Evolutionary conservation across 2,797 vertebrate genomes (phyloP).

Genomic region (Lepus oiostolus): DNA sequence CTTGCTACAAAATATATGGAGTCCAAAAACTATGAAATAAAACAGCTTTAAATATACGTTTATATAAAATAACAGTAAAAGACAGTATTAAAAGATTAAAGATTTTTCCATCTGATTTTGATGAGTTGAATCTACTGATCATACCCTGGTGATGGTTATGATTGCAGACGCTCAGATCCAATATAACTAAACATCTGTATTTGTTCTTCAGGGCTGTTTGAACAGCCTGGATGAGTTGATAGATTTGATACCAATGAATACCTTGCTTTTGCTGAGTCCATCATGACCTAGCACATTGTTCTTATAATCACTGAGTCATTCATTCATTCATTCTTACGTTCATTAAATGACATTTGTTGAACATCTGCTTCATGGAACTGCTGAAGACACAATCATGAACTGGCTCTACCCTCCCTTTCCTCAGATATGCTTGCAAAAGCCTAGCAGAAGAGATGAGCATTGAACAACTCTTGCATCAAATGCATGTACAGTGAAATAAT

Average conservation of each 20-base stretch:
- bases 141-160: not conserved
- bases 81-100: not conserved
- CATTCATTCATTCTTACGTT: not conserved
- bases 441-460: not conserved
- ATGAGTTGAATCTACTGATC: not conserved
- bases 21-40: conserved; percentile 78
- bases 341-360: not conserved
- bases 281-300: not conserved
- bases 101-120: not conserved
- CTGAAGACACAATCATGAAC: not conserved
- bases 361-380: not conserved
- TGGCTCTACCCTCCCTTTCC: not conserved
- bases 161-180: conserved; percentile 3
- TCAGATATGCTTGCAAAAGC: not conserved
- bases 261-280: not conserved
- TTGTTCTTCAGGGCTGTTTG: not conserved
- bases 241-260: not conserved
- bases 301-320: not conserved
- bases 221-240: not conserved
- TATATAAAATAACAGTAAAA: not conserved
- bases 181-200: not conserved
- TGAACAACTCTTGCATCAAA: not conserved
- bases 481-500: not conserved
- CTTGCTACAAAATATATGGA: conserved; percentile 86
- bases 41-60: not conserved